Conservation (phyloP, 2,113 vertebrate genomes). For the Caranx melampygus region DNA sequence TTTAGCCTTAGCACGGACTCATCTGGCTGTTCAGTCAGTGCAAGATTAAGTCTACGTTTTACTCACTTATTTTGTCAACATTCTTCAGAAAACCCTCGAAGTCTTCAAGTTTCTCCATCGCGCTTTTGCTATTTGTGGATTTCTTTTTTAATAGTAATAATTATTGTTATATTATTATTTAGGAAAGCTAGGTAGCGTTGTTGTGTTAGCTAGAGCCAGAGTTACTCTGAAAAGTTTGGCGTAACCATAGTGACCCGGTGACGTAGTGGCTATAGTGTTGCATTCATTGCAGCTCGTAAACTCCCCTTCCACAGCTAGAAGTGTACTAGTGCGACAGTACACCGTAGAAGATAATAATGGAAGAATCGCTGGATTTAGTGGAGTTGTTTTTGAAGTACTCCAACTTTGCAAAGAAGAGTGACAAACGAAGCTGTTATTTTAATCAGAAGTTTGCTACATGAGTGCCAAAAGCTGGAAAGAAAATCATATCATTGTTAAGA, state of each 20-base stretch:
- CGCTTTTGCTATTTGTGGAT: not conserved
- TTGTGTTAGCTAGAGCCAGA: not conserved
- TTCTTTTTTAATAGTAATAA: not conserved
- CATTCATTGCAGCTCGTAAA: constrained; percentile 23
- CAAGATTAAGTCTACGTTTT: not conserved
- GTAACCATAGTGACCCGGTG: constrained; percentile 56
- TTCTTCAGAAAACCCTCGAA: constrained; percentile 77
- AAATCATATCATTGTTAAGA: no score
- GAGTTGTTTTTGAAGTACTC: not conserved
- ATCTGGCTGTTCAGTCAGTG: not conserved
- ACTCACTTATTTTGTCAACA: constrained; percentile 84
- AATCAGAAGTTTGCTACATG: not conserved
- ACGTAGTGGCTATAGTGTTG: not conserved
- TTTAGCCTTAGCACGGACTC: not conserved
- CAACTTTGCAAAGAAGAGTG: not conserved
- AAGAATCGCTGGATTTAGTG: not conserved
- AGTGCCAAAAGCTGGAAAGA: no score
- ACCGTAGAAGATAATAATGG: not conserved
- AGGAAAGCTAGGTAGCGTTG: not conserved
- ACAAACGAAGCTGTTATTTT: not conserved
- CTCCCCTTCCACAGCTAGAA: fast-evolving
- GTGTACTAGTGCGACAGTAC: no score
- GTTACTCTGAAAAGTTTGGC: not conserved
- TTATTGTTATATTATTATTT: not conserved
- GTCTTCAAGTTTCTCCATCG: constrained; percentile 62